A percentile compares a stretch with the other conserved stretches of the same genome.
phyloP scores from a whole-genome alignment of 2,797 vertebrate species.

The Phoeniculus purpureus region DNA sequence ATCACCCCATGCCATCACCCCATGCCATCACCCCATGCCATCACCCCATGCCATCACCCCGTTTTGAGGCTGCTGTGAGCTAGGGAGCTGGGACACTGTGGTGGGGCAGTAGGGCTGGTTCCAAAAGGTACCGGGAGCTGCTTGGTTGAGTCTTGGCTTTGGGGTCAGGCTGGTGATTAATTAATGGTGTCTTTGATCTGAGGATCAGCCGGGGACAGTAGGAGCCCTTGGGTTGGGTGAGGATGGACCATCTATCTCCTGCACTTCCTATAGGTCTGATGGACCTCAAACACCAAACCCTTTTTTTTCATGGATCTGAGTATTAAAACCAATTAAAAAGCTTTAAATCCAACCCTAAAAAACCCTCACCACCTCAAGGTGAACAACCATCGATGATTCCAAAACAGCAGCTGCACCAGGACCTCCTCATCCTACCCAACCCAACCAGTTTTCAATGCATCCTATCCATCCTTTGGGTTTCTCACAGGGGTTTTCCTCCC shows the following conservation, averaged over 20 bases:
- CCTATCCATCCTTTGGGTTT: background rate
- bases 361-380: background rate
- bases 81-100: background rate
- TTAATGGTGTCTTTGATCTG: background rate
- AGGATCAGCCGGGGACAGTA: background rate
- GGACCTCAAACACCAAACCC: background rate
- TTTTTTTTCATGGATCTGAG: background rate
- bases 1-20: too few relatives aligned
- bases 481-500: background rate
- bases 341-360: background rate
- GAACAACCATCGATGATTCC: background rate
- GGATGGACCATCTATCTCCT: background rate
- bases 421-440: background rate
- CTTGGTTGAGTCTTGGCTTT: background rate
- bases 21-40: too few relatives aligned
- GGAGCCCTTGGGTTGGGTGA: background rate
- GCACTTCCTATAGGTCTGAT: rapidly evolving
- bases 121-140: background rate
- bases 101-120: background rate
- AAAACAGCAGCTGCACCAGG: background rate
- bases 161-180: background rate
- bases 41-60: background rate
- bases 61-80: background rate
- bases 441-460: background rate
- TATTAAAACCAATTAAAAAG: background rate